Conservation (phyloP, 1,140 invertebrate genomes). For the Lepidostoma basale region DNA sequence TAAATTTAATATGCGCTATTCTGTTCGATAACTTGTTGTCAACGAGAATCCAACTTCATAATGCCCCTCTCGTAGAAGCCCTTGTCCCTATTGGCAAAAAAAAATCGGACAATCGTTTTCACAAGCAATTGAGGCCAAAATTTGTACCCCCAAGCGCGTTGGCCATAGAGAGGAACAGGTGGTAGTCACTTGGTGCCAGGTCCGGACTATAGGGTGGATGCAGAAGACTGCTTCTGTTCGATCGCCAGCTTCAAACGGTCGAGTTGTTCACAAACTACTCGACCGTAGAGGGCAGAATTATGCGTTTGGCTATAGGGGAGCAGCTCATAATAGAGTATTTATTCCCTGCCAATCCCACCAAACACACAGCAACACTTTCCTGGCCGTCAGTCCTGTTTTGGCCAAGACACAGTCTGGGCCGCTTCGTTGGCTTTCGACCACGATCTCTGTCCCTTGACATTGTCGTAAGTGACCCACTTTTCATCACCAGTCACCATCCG, state of each 20-base stretch:
- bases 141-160: slow-evolving; percentile 10
- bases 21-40: background rate
- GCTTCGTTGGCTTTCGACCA: slow-evolving; percentile 8
- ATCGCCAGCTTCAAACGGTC: slow-evolving; percentile 12
- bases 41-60: background rate
- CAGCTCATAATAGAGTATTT: no score
- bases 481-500: slow-evolving; percentile 21
- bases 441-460: slow-evolving; percentile 6
- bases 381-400: no score
- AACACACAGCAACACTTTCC: no score
- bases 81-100: slow-evolving; percentile 3
- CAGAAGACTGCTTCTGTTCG: background rate
- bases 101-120: no score
- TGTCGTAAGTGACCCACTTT: slow-evolving; percentile 13
- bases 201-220: slow-evolving; percentile 6
- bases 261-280: background rate
- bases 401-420: no score
- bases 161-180: slow-evolving; percentile 8
- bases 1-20: background rate
- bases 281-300: no score
- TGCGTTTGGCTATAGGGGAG: no score
- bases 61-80: background rate
- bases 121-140: no score
- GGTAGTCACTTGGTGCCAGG: slow-evolving; percentile 9
- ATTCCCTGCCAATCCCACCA: no score